Base-by-base conservation (phyloP, 1,140 invertebrate species). In the Zaprionus ornatus region DNA sequence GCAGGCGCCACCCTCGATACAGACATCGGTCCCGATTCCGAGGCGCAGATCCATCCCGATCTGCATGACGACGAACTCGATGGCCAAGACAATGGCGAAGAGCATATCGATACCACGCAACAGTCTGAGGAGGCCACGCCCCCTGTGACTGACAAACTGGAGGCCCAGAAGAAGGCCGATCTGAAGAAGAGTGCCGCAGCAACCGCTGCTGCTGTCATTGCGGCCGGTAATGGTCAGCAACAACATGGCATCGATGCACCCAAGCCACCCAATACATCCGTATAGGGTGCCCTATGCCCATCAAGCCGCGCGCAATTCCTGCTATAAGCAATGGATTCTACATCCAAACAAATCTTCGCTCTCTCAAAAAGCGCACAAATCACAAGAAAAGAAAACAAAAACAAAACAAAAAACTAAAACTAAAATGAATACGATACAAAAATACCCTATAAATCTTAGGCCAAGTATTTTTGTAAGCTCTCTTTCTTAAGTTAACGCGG, bases 1-100 rank as follows among this genome's bases (percentile, higher is more conserved):
- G 59, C 91, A 92, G 91, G 91, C 79, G 91, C 91, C 76, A 91
- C 91, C n/a, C 72, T 92, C 19, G 91, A 92, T 70, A 92, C 91
- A 67, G 91, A 92, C 59, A 83, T 92, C 68, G 68, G 92, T 70
- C 92, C 92, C 77, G 92, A 92, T 77, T 92, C 92, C 19, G 92
- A 92, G 83, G 92, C 92, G 17, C 92, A 92, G 56, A 92, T 92
- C 23, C 87, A 92, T 79, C 91, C 91, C 42, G 86, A 92, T 23
- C 77, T 81, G 13, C 81, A 87, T 32, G 91, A 92, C 25, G 92
- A 91, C 50, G 90, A 92, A 50, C 80, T 92, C 63, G 86, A 92
- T 76, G 90, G 85, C 63, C 82, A 88, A 65, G 91, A 92, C 45
- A 90, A 90, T 79, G 86, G 78, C 72, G 86, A 92, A 45, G 90